Evolutionary conservation across 2,113 vertebrate genomes (phyloP).

Genomic region (Opisthocomus hoazin): DNA sequence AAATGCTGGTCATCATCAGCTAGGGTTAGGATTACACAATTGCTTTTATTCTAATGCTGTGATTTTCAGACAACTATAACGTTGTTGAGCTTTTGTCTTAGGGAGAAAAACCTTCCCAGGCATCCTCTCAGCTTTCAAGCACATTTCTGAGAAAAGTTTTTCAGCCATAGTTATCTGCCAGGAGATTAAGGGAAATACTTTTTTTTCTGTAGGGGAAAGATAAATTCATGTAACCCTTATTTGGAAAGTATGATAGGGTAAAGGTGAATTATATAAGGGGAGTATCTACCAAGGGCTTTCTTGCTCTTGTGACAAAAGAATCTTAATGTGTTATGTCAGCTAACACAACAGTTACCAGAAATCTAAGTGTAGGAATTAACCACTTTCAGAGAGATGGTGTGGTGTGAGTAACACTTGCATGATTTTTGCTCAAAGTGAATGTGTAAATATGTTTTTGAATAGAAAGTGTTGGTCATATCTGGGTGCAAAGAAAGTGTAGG

Average conservation of each 20-base stretch:
- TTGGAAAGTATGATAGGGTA: background rate
- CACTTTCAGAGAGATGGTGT: background rate
- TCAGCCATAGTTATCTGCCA: background rate
- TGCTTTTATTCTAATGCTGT: background rate
- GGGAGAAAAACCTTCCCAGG: background rate
- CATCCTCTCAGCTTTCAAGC: background rate
- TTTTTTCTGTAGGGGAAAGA: background rate
- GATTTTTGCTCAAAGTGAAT: background rate
- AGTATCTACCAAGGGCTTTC: background rate
- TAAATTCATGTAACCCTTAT: background rate
- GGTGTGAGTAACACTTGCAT: background rate
- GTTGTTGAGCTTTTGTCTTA: background rate
- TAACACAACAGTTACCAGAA: background rate
- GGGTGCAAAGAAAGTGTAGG: background rate
- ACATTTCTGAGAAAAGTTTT: background rate
- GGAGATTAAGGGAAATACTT: background rate
- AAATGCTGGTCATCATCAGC: background rate
- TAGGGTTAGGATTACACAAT: background rate
- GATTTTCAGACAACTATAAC: background rate
- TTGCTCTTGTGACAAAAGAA: background rate
- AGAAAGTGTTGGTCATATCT: background rate
- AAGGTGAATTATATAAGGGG: background rate
- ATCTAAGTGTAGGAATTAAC: background rate
- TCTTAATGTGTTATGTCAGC: background rate
- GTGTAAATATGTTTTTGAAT: background rate